Percentiles rank a stretch among this genome's conserved stretches.
These are phyloP conservation scores for Thrips palmi DNA, from an alignment of 1,140 invertebrate species.

Conservation along the genomic window DNA sequence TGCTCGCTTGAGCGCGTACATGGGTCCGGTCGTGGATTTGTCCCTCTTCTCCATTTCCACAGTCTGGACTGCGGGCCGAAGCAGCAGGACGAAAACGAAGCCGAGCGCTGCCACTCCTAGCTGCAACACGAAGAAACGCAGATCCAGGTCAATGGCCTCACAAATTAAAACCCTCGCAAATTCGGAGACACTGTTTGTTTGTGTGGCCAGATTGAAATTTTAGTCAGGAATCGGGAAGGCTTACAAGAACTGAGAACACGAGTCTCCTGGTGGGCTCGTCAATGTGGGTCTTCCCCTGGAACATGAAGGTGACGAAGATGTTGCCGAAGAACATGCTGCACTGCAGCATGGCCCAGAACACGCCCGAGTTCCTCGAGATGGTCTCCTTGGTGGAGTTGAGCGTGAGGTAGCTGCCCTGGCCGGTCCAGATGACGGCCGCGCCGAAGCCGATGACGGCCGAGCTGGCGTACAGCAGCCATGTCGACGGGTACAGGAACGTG, in stretches of 20 bases:
- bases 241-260: slow-evolving; percentile 60
- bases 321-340: slow-evolving; percentile 84
- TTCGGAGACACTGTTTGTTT: too few species aligned
- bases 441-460: slow-evolving; percentile 76
- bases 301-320: slow-evolving; percentile 79
- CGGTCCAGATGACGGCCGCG: slow-evolving; percentile 78
- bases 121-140: too few species aligned
- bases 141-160: too few species aligned
- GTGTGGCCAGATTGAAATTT: too few species aligned
- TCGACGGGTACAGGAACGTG: slow-evolving; percentile 66
- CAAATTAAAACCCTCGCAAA: too few species aligned
- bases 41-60: slow-evolving; percentile 32
- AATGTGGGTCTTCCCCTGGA: slow-evolving; percentile 51
- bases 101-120: slow-evolving; percentile 47
- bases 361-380: slow-evolving; percentile 79
- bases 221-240: too few species aligned
- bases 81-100: slow-evolving; percentile 40
- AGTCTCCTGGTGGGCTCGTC: slow-evolving; percentile 41
- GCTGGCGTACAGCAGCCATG: slow-evolving; percentile 60
- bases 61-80: slow-evolving; percentile 33
- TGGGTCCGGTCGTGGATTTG: slow-evolving; percentile 32
- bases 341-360: slow-evolving; percentile 93
- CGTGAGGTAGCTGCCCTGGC: slow-evolving; percentile 85
- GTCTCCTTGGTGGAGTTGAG: slow-evolving; percentile 72
- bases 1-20: slow-evolving; percentile 50